phyloP scores from a whole-genome alignment of 1,140 invertebrate genomes.

The Glossosoma conforme region DNA sequence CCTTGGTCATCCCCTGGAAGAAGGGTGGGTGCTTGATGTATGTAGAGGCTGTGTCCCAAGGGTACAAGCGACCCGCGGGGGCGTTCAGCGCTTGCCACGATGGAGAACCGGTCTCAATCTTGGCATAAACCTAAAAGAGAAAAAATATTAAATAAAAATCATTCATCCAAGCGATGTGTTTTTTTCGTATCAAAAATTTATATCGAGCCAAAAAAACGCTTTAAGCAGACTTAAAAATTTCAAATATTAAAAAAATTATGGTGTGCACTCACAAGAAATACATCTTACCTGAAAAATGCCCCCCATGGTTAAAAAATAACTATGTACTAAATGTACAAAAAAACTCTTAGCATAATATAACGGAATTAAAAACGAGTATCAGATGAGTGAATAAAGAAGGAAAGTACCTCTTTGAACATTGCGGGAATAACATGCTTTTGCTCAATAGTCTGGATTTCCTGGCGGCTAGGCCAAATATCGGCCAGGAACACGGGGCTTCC shows the following conservation, averaged over 20 bases:
- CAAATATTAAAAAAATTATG: not conserved
- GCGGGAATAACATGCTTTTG: conserved; percentile 87
- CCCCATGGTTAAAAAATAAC: too few species aligned
- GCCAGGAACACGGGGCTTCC: conserved; percentile 75
- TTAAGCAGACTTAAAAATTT: too few species aligned
- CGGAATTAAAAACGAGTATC: too few species aligned
- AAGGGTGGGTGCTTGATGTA: conserved; percentile 98
- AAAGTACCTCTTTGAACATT: conserved; percentile 90
- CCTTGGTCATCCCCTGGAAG: conserved; percentile 81
- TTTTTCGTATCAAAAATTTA: too few species aligned
- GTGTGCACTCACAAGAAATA: too few species aligned
- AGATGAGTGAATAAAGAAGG: not conserved
- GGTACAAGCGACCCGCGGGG: conserved; percentile 80
- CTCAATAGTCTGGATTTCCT: conserved; percentile 88
- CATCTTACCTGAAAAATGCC: too few species aligned
- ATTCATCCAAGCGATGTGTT: too few species aligned
- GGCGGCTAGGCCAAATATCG: conserved; percentile 94
- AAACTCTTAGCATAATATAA: too few species aligned
- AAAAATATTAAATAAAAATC: too few species aligned
- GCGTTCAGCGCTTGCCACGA: conserved; percentile 82
- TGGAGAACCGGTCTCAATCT: conserved; percentile 78
- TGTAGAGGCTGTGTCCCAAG: conserved; percentile 87
- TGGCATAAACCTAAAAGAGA: conserved; percentile 64
- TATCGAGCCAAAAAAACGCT: too few species aligned
- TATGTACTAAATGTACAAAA: too few species aligned